Evolutionary conservation across 1,140 invertebrate species (phyloP).

Genomic region (Bactericera cockerelli): DNA sequence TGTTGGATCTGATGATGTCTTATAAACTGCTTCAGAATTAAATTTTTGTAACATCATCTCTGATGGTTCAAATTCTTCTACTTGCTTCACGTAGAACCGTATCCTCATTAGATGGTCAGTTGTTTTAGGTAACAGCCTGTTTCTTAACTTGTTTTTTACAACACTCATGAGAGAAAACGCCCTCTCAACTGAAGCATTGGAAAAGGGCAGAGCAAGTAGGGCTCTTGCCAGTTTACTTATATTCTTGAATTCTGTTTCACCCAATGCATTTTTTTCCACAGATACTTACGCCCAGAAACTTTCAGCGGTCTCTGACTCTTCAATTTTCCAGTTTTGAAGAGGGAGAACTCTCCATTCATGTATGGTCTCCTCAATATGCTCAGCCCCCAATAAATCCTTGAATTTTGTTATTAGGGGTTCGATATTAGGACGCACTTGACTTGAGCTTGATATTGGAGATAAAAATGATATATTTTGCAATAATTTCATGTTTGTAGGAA

Average conservation of each 20-base stretch:
- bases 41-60: no score
- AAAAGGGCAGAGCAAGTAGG: background rate
- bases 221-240: background rate
- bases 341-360: background rate
- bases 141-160: background rate
- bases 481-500: background rate
- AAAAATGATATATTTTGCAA: background rate
- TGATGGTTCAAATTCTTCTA: no score
- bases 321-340: background rate
- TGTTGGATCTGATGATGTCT: no score
- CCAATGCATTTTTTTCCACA: background rate
- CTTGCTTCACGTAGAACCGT: no score
- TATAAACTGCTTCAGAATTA: no score
- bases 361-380: background rate
- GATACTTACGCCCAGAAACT: background rate
- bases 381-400: background rate
- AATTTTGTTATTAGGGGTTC: background rate
- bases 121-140: background rate
- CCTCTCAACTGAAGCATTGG: background rate
- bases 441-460: background rate
- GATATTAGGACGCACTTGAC: background rate
- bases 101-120: background rate
- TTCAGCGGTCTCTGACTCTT: background rate
- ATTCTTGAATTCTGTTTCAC: background rate
- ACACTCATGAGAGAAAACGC: background rate